These are phyloP conservation scores for Basileuterus tristriatus DNA, from an alignment of 2,797 vertebrate species.

Conservation along the genomic window DNA sequence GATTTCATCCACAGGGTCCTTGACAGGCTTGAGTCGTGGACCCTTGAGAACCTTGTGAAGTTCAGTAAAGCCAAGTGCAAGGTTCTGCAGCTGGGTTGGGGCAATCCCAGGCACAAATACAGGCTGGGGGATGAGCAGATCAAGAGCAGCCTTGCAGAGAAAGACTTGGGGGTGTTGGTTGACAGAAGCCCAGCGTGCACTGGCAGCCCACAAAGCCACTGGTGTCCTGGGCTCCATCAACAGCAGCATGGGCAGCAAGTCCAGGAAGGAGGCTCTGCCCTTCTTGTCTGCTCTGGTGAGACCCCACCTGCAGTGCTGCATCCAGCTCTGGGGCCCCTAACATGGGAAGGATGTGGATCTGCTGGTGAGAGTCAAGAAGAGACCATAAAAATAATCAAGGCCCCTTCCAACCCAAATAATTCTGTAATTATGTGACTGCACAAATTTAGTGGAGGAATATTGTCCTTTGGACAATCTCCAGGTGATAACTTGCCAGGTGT, in stretches of 20 bases:
- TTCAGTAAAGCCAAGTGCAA: background rate
- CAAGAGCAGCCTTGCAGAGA: background rate
- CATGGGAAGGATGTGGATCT: fast-evolving
- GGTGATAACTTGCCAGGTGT: background rate
- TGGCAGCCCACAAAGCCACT: background rate
- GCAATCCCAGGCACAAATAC: background rate
- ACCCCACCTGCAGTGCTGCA: background rate
- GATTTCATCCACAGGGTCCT: background rate
- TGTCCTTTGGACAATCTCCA: background rate
- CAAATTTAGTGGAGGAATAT: background rate
- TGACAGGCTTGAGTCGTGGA: background rate
- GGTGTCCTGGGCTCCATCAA: background rate
- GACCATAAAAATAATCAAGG: background rate
- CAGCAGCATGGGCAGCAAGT: background rate
- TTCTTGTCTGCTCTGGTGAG: background rate
- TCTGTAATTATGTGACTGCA: background rate
- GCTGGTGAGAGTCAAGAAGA: background rate
- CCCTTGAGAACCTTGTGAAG: background rate
- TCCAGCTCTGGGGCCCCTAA: background rate
- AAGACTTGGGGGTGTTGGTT: background rate
- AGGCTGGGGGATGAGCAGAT: background rate
- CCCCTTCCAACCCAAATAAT: background rate
- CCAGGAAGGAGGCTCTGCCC: background rate
- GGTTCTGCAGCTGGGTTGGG: background rate
- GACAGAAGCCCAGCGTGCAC: background rate